Percentiles rank a stretch among this genome's conserved stretches.
These are phyloP conservation scores for Cistogaster globosa DNA, from an alignment of 2,888 invertebrate species.

Conservation along the genomic window DNA sequence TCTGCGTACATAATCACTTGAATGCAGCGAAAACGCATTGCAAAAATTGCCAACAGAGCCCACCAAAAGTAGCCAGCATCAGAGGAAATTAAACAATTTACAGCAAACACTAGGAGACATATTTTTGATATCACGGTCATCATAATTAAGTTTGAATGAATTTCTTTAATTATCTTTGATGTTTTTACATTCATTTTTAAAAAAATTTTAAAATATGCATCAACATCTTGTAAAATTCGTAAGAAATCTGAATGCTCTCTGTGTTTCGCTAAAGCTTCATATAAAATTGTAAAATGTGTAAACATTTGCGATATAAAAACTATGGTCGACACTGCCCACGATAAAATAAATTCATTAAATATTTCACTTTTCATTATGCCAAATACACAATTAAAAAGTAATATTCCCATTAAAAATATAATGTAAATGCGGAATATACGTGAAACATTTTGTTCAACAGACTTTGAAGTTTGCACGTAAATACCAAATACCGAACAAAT, in stretches of 20 bases:
- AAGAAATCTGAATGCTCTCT: conserved; percentile 64
- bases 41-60: conserved; percentile 60
- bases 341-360: conserved; percentile 54
- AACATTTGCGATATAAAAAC: conserved; percentile 63
- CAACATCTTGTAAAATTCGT: conserved; percentile 50
- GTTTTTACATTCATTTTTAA: conserved; percentile 42
- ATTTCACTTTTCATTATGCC: conserved; percentile 42
- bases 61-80: conserved; percentile 41
- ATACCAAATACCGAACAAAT: conserved; percentile 65
- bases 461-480: conserved; percentile 16
- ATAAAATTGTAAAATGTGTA: conserved; percentile 65
- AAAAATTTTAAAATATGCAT: conserved; percentile 56
- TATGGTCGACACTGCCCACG: conserved; percentile 63
- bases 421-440: conserved; percentile 36
- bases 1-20: conserved; percentile 65
- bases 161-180: neutral
- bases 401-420: conserved; percentile 6
- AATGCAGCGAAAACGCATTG: conserved; percentile 63
- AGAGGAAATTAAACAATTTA: neutral
- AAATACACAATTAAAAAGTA: conserved; percentile 28
- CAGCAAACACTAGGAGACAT: conserved; percentile 24
- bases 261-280: conserved; percentile 61
- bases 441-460: neutral
- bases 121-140: conserved; percentile 13
- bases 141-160: neutral